Evolutionary conservation across 1,140 invertebrate genomes (phyloP), one percentile per base, ranked within the genome.

Genomic region (Bilobella aurantiaca): DNA sequence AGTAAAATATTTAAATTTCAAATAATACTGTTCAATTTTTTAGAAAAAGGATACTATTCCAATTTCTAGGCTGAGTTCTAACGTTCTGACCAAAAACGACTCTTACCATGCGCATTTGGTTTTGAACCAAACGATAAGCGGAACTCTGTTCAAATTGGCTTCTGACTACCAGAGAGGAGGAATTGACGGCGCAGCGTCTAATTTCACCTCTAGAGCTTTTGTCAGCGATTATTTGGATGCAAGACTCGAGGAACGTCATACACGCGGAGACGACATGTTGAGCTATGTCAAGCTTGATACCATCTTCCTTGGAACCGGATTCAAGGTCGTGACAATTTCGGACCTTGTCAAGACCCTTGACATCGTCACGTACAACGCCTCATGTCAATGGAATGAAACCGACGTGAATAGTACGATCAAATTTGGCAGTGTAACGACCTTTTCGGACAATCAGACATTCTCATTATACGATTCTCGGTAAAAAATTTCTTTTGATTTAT

Each of bases 221-320:
- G 61, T 69, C 0, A 32, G 57, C 1, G 46, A 69, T 23, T 67
- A 67, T 34, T 58, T 72, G 30, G 66, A 69, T 37, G 60, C 62
- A n/a, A 60, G 31, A 16, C 46, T 69, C 25, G 27, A 1, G 31
- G 59, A 68, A 28, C 49, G 25, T n/a, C 47, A 64, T 28, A 23
- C 30, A 1, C 30, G 59, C 21, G 34, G 46, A n/a, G 25, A n/a
- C n/a, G n/a, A n/a, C n/a, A n/a, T n/a, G n/a, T n/a, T 56, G 0
- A 60, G 65, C 25, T 32, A 57, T 21, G 28, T 73, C 1, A 46
- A 63, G 25, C n/a, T 70, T 18, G 61, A 68, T 0, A 63, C 32
- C 14, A 63, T 34, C 21, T 70, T 66, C 63, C 2, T 67, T n/a
- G 63, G 66, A 28, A 68, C 64, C 42, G 62, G 59, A 18, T 28